phyloP scores from a whole-genome alignment of 2,113 vertebrate species.

The Struthio camelus region DNA sequence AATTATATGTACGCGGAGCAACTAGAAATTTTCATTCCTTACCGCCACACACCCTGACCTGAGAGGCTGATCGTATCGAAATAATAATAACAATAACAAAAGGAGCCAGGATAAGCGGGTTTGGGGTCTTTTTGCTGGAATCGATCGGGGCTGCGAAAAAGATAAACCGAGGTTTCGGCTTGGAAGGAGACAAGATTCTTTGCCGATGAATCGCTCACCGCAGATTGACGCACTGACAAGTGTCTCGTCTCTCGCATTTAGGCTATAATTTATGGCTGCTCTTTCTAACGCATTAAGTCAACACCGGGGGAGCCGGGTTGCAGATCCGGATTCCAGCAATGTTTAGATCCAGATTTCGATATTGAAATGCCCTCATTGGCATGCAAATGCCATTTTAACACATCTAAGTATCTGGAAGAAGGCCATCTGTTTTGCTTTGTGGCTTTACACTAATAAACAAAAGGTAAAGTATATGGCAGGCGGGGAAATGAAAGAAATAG shows the following conservation, averaged over 20 bases:
- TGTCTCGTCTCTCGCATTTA: conserved; percentile 50
- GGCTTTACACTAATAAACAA: conserved; percentile 81
- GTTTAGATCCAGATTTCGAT: conserved; percentile 73
- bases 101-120: not conserved
- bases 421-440: conserved; percentile 83
- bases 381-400: conserved; percentile 79
- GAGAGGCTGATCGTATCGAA: not conserved
- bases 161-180: conserved; percentile 36
- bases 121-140: not conserved
- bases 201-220: conserved; percentile 23
- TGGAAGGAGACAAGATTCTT: conserved; percentile 52
- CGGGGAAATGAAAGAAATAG: conserved; percentile 71
- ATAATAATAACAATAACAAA: not conserved
- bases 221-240: conserved; percentile 45
- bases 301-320: conserved; percentile 47
- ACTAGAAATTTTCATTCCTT: not conserved
- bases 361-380: conserved; percentile 74
- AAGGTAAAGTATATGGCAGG: conserved; percentile 75
- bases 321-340: conserved; percentile 61
- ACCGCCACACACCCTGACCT: not conserved
- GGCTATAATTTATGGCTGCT: conserved; percentile 54
- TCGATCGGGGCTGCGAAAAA: not conserved
- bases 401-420: conserved; percentile 77
- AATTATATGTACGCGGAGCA: not conserved
- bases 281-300: conserved; percentile 52